A percentile compares a stretch with the other conserved stretches of the same genome.
Conservation (phyloP, 1,140 invertebrate species). For the Formica exsecta region DNA sequence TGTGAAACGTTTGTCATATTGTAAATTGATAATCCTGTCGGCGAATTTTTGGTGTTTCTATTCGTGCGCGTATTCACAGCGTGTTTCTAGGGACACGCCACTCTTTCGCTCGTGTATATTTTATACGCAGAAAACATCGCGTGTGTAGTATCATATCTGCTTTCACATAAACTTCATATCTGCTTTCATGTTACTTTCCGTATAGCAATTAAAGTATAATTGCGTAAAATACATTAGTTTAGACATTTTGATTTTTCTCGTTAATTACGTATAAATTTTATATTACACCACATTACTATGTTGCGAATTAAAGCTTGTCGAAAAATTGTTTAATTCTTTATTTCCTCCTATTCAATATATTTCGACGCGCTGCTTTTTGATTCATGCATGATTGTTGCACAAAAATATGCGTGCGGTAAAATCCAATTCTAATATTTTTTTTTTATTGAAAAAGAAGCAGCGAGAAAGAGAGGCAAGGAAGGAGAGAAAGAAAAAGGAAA, state of each 20-base stretch:
- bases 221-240: slow-evolving; percentile 28
- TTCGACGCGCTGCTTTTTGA: not conserved
- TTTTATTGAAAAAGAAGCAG: not conserved
- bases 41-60: slow-evolving; percentile 36
- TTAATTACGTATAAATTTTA: slow-evolving; percentile 28
- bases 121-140: slow-evolving; percentile 11
- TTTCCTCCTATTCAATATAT: not conserved
- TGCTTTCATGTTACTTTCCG: slow-evolving; percentile 28
- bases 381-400: slow-evolving; percentile 3
- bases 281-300: not conserved
- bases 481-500: too few relatives aligned
- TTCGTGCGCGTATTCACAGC: slow-evolving; percentile 10
- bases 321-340: slow-evolving; percentile 22
- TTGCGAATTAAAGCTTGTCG: not conserved
- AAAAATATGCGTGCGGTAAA: not conserved
- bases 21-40: slow-evolving; percentile 37
- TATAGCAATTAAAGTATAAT: slow-evolving; percentile 31
- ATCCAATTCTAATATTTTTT: slow-evolving; percentile 17
- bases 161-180: slow-evolving; percentile 32
- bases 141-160: slow-evolving; percentile 8
- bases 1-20: slow-evolving; percentile 20
- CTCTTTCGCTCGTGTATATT: slow-evolving; percentile 10
- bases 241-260: slow-evolving; percentile 3
- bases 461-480: too few relatives aligned
- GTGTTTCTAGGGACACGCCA: slow-evolving; percentile 24